Conservation (phyloP, 1,140 invertebrate genomes). For the Orchestia grillus region DNA sequence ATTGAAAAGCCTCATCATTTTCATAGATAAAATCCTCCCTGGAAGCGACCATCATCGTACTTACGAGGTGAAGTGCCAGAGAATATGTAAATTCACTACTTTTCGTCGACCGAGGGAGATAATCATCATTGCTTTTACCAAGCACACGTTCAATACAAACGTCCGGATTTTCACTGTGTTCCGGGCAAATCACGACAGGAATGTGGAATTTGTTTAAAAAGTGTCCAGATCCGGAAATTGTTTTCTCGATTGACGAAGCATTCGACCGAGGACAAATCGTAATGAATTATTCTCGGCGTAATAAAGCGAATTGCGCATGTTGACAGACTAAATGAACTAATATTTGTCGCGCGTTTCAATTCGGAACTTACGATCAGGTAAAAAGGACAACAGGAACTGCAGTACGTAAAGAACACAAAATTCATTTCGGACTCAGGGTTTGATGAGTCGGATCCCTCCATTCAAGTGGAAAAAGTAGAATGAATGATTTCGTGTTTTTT, state of each 20-base stretch:
- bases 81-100: background rate
- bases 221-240: background rate
- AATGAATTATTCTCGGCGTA: background rate
- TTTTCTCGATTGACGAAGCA: background rate
- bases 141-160: background rate
- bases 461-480: background rate
- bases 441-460: background rate
- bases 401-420: background rate
- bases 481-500: background rate
- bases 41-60: background rate
- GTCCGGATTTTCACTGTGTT: background rate
- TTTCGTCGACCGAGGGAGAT: background rate
- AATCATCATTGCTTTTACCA: background rate
- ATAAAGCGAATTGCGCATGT: background rate
- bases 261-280: background rate
- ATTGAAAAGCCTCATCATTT: too few relatives aligned
- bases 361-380: background rate
- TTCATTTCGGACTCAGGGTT: background rate
- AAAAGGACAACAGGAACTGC: background rate
- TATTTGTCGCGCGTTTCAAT: background rate
- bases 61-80: background rate
- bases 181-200: background rate
- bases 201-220: background rate
- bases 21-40: too few relatives aligned
- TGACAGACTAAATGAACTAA: background rate